Percentiles rank a stretch among this genome's conserved stretches.
These are phyloP conservation scores for Atlantisia rogersi DNA, from an alignment of 2,113 vertebrate genomes.

Conservation along the genomic window DNA sequence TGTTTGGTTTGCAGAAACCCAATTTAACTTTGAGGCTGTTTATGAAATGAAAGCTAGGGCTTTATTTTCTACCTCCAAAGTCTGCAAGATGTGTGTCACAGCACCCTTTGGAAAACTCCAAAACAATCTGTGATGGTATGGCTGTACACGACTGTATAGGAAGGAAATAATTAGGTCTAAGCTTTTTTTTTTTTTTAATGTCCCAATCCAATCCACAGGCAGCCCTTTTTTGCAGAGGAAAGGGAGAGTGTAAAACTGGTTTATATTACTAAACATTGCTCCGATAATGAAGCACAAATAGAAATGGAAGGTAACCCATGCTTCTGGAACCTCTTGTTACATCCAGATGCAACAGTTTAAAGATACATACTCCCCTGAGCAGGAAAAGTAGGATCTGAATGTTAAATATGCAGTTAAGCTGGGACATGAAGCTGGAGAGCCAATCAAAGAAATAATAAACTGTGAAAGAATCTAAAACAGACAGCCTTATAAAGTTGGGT, in stretches of 20 bases:
- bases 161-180: neutral
- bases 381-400: conserved; percentile 27
- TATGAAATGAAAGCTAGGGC: neutral
- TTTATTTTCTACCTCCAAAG: neutral
- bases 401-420: conserved; percentile 41
- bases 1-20: neutral
- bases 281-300: neutral
- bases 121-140: neutral
- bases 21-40: neutral
- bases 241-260: neutral
- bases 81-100: neutral
- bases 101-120: neutral
- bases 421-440: conserved; percentile 19
- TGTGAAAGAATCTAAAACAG: conserved; percentile 36
- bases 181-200: neutral
- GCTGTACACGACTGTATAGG: neutral
- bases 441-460: conserved; percentile 52
- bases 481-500: conserved; percentile 22
- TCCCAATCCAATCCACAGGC: neutral
- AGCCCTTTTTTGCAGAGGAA: neutral
- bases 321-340: neutral
- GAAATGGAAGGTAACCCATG: neutral
- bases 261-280: neutral
- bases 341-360: neutral
- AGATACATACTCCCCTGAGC: neutral